Percentiles rank a stretch among this genome's conserved stretches.
phyloP scores from a whole-genome alignment of 2,113 vertebrate genomes.

The Mohoua ochrocephala region DNA sequence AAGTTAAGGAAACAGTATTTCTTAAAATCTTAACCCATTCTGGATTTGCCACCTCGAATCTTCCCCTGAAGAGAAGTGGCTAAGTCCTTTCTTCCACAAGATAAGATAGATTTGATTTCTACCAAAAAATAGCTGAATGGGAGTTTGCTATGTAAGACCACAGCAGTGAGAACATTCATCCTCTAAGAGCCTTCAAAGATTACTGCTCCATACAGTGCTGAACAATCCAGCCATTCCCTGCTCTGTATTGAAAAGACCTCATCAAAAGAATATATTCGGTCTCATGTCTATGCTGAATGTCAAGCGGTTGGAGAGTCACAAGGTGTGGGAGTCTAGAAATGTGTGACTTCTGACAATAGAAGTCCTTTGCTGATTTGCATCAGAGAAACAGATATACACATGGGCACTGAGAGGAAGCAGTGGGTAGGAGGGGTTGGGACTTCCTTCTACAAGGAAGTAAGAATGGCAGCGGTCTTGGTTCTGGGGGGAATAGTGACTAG shows the following conservation, averaged over 20 bases:
- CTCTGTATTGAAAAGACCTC: neutral
- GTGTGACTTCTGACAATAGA: neutral
- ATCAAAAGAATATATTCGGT: neutral
- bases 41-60: neutral
- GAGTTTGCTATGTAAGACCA: neutral
- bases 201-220: neutral
- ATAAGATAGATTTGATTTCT: neutral
- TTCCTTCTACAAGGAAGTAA: neutral
- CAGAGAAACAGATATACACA: neutral
- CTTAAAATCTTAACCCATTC: neutral
- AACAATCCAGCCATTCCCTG: neutral
- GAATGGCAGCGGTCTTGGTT: neutral
- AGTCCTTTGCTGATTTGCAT: neutral
- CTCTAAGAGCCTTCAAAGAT: neutral
- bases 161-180: neutral
- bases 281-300: neutral
- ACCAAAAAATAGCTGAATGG: neutral
- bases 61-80: neutral
- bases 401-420: neutral
- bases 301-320: neutral
- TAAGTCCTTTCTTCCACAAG: neutral
- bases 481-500: neutral
- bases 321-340: neutral
- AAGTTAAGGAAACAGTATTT: neutral
- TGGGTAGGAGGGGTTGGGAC: neutral